Evolutionary conservation across 2,113 vertebrate species (phyloP).

Genomic region (Siniperca knerii): DNA sequence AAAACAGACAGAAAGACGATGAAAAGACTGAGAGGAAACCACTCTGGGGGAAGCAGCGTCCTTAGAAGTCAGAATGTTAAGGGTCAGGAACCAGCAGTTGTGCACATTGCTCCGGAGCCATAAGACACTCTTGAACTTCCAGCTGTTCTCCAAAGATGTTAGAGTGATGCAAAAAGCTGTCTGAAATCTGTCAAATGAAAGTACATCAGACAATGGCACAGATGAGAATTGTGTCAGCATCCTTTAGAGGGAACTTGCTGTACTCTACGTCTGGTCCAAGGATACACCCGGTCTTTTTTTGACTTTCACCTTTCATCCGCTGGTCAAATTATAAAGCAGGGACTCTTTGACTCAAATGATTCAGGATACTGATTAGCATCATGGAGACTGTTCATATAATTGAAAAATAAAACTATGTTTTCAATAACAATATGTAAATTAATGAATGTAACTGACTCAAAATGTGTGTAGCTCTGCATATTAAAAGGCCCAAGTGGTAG

Average conservation of each 20-base stretch:
- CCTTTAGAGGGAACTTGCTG: not conserved
- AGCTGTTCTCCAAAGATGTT: slow-evolving; percentile 43
- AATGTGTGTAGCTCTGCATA: not conserved
- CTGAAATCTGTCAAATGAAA: slow-evolving; percentile 48
- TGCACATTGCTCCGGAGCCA: slow-evolving; percentile 15
- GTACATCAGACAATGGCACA: not conserved
- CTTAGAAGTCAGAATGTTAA: slow-evolving; percentile 33
- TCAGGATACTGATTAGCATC: not conserved
- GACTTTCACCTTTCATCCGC: not conserved
- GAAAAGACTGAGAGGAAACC: slow-evolving; percentile 24
- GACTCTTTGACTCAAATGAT: not conserved
- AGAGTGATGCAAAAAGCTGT: slow-evolving; percentile 34
- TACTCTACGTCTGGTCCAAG: slow-evolving; percentile 7
- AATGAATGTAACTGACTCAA: not conserved
- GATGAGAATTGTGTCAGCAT: slow-evolving; percentile 14
- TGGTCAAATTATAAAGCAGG: not conserved
- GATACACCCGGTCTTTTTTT: not conserved
- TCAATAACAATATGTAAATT: not conserved
- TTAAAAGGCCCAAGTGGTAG: not conserved
- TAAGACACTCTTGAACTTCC: slow-evolving; percentile 21
- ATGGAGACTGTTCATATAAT: not conserved
- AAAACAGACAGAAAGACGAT: slow-evolving; percentile 31
- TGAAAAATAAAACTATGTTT: not conserved
- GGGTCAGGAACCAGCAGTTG: slow-evolving; percentile 29
- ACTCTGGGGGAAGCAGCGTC: slow-evolving; percentile 13